Evolutionary conservation across 2,888 invertebrate species (phyloP), one percentile per base, ranked within the genome.

Genomic region (Schizotus pectinicornis): DNA sequence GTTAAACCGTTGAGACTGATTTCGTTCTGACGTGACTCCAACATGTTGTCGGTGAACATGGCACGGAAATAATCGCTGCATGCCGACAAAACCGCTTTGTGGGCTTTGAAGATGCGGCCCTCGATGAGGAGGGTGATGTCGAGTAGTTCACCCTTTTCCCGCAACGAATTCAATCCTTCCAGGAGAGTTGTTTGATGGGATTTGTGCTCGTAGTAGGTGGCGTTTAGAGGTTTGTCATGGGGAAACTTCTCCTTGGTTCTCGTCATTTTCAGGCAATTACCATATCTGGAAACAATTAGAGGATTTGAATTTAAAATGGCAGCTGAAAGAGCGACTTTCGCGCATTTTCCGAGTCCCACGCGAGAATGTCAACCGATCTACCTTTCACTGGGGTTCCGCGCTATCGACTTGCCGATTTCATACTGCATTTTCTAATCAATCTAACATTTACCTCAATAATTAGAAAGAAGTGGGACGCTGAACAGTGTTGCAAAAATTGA

Each of bases 51-150:
- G 0, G 88, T 88, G 70, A 90, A 90, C 89, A 90, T 89, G 47
- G 89, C 89, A 64, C 87, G 82, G 77, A 90, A 90, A 69, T 89
- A 90, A 69, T 88, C 88, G 69, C 88, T 88, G 70, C 88, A 88
- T 30, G 89, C 86, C 2, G 90, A 87, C 58, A 90, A 77, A 1
- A 90, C 88, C 0, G 86, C 87, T 61, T 87, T 84, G 72, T 90
- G 90, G 0, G 88, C 89, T 81, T 83, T 83, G 70, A 88, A 88
- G 7, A 83, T 79, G 67, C 83, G 81, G 22, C 85, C 87, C 69
- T 86, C 86, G n/a, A 86, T 87, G 42, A 86, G 78, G 7, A 90
- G 80, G 0, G 86, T 86, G 8, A 90, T 85, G 77, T 90, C 89
- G 62, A 88, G 82, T 8, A 90, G 79, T 61, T 86, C 83, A 45